Percentiles rank a stretch among this genome's conserved stretches.
Evolutionary conservation across 2,797 vertebrate genomes (phyloP).

Genomic region (Falco naumanni): DNA sequence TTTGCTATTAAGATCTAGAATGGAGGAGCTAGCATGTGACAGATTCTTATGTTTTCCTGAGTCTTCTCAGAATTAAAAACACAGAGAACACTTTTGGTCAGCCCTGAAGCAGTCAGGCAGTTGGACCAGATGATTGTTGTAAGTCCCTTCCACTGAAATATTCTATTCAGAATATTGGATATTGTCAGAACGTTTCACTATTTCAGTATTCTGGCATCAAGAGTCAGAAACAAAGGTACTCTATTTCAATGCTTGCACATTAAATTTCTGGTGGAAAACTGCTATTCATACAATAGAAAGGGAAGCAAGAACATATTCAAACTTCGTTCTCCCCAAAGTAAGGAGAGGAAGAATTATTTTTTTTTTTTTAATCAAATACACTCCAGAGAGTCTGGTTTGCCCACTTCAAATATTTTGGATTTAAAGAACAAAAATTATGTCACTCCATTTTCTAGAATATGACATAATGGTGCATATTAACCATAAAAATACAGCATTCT

Average conservation of each 20-base stretch:
- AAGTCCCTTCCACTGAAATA: neutral
- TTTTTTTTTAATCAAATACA: neutral
- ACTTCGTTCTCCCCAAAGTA: rapidly evolving
- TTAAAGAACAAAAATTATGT: neutral
- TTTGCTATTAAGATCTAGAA: neutral
- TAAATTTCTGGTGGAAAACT: neutral
- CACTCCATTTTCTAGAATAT: neutral
- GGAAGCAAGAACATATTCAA: neutral
- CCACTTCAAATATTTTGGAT: neutral
- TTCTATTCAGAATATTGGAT: neutral
- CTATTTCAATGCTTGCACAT: neutral
- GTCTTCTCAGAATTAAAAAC: neutral
- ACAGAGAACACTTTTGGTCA: neutral
- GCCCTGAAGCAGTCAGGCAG: neutral
- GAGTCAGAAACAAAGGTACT: neutral
- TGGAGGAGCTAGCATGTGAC: neutral
- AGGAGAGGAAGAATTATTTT: neutral
- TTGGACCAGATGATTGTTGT: neutral
- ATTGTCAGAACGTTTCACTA: too few species aligned
- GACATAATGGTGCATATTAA: neutral
- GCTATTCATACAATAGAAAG: neutral
- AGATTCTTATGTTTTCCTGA: neutral
- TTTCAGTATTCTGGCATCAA: neutral
- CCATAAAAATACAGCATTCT: neutral
- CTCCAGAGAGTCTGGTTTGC: neutral